Conservation (phyloP, 2,113 vertebrate genomes). For the Scartelaos histophorus region DNA sequence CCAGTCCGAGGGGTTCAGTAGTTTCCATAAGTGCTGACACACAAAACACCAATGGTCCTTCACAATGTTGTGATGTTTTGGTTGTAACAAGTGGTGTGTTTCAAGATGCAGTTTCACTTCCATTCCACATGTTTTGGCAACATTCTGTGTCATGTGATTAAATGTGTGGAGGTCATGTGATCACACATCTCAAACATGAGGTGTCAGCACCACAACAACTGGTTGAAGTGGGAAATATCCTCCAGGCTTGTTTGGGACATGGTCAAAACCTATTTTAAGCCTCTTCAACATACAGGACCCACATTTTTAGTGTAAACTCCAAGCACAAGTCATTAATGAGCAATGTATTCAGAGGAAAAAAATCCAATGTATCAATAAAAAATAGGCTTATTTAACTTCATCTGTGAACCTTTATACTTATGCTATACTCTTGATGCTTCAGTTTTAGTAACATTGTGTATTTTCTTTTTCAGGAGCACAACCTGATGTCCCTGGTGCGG, state of each 20-base stretch:
- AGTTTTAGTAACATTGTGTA: background rate
- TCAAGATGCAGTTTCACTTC: slow-evolving; percentile 6
- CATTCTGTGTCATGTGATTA: background rate
- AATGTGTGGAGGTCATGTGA: slow-evolving; percentile 1
- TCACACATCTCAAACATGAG: background rate
- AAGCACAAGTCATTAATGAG: background rate
- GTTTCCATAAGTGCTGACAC: background rate
- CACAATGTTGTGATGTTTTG: background rate
- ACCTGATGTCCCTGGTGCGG: slow-evolving; percentile 74
- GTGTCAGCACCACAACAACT: background rate
- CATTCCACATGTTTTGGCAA: slow-evolving; percentile 1
- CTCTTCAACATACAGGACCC: background rate
- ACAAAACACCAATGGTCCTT: background rate
- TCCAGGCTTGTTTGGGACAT: slow-evolving; percentile 4
- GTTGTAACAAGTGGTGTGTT: background rate
- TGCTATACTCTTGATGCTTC: background rate
- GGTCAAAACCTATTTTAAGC: background rate
- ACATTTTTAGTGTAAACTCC: background rate
- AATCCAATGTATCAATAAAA: background rate
- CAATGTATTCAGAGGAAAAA: background rate
- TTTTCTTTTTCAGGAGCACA: slow-evolving; percentile 58
- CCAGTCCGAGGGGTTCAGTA: background rate
- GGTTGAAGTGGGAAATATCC: background rate
- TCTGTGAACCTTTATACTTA: background rate
- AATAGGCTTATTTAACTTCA: background rate